These are phyloP conservation scores for Thinocorus orbignyianus DNA, from an alignment of 2,113 vertebrate genomes.

Conservation along the genomic window DNA sequence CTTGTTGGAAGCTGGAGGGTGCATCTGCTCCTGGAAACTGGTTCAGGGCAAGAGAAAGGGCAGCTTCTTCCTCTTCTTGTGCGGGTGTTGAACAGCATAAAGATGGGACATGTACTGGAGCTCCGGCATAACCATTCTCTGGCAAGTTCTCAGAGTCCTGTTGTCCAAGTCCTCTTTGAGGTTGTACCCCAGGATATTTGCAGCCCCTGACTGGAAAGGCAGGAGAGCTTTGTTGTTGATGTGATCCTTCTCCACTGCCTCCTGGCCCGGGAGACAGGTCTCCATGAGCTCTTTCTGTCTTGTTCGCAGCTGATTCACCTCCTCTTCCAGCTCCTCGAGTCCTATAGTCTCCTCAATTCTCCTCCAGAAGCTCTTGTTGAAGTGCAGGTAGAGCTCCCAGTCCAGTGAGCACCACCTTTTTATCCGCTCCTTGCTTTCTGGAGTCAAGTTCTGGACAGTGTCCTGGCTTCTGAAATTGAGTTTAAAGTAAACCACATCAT, in stretches of 20 bases:
- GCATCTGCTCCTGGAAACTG: not conserved
- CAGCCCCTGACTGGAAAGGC: conserved; percentile 83
- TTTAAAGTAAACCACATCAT: conserved; percentile 84
- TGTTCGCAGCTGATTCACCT: conserved; percentile 70
- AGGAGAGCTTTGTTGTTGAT: conserved; percentile 71
- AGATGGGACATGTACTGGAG: conserved; percentile 81
- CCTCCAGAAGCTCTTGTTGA: conserved; percentile 86
- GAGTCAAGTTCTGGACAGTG: conserved; percentile 53
- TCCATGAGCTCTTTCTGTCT: conserved; percentile 70
- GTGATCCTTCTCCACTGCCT: conserved; percentile 51
- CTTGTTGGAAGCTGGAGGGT: not conserved
- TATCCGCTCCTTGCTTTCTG: conserved; percentile 60
- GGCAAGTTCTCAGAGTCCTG: conserved; percentile 65
- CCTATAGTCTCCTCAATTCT: conserved; percentile 73
- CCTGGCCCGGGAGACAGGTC: conserved; percentile 74
- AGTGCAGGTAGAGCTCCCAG: conserved; percentile 87
- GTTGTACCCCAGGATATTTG: conserved; percentile 86
- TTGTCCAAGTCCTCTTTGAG: conserved; percentile 70
- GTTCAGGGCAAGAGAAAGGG: not conserved
- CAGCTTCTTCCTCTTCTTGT: conserved; percentile 51
- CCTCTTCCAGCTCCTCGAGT: conserved; percentile 60
- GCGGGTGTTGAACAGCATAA: conserved; percentile 79
- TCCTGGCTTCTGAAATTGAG: conserved; percentile 79
- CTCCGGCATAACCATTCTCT: conserved; percentile 80
- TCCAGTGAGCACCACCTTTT: conserved; percentile 83